Evolutionary conservation across 1,140 invertebrate genomes (phyloP), one percentile per base, ranked within the genome.

Genomic region (Zaprionus vittiger): DNA sequence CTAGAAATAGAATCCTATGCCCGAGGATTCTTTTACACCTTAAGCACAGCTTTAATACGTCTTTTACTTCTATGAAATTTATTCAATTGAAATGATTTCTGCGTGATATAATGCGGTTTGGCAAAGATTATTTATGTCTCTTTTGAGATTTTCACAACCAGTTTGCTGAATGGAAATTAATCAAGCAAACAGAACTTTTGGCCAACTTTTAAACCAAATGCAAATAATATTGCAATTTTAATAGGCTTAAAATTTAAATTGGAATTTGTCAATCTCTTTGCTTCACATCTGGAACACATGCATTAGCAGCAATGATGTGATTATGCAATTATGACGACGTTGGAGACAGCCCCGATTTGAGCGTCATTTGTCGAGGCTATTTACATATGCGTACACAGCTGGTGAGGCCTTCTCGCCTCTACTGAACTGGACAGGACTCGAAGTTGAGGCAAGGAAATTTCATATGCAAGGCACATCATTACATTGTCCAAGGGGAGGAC

Each of bases 381-480:
- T 67, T 47, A 77, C 74, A 69, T 74, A 54, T 68, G 70, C 44
- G 14, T 38, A 28, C 22, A 38, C 61, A 64, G 26, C 14, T 38
- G 12, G 22, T 1, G 5, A 14, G 7, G 22, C 15, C 15, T 31
- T 41, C 34, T 37, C 52, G 31, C 14, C 34, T 55, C 15, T 31
- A 55, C 31, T 37, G 34, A 20, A n/a, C 31, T 65, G 9, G 47
- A 28, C 4, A 22, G 31, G 31, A 22, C n/a, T 20, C 20, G 28
- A 63, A 7, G 20, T 12, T 59, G 22, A 37, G 14, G 5, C 55
- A 38, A 34, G 56, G 17, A 62, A 52, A 74, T 74, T 84, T 87
- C 70, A 71, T 72, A 86, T 86, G 83, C 83, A 86, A 65, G 80
- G 68, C 84, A 79, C 84, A 80, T 83, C 71, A 74, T 78, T 89